Evolutionary conservation across 1,140 invertebrate species (phyloP).

Genomic region (Drosophila pseudoananassae): DNA sequence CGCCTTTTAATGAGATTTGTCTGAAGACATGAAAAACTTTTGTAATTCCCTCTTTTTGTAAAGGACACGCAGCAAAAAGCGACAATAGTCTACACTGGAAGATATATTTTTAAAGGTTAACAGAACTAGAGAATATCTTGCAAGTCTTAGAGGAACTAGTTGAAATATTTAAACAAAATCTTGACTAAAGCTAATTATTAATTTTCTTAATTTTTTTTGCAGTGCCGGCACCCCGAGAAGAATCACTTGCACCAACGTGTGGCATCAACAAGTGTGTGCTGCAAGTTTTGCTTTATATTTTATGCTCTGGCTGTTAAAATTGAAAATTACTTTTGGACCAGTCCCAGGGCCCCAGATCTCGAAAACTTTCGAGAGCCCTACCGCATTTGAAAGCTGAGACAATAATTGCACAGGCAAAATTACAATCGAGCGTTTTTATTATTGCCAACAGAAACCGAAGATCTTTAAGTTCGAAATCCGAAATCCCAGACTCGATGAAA

Average conservation of each 20-base stretch:
- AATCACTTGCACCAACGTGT: conserved; percentile 63
- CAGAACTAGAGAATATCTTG: not conserved
- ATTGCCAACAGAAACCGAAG: conserved; percentile 2
- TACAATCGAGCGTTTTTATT: conserved; percentile 79
- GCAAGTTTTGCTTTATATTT: conserved; percentile 65
- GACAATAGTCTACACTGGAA: conserved; percentile 32
- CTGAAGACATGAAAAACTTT: conserved; percentile 78
- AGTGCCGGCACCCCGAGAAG: conserved; percentile 3
- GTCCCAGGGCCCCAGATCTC: conserved; percentile 11
- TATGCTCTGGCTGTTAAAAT: conserved; percentile 77
- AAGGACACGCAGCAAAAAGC: conserved; percentile 71
- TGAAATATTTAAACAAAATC: too few relatives aligned
- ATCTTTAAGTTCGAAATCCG: conserved; percentile 28
- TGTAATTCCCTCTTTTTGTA: conserved; percentile 67
- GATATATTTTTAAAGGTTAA: not conserved
- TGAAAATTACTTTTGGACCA: conserved; percentile 75
- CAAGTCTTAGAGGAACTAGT: not conserved
- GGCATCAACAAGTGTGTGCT: conserved; percentile 65
- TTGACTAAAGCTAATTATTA: too few relatives aligned
- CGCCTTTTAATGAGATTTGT: conserved; percentile 82
- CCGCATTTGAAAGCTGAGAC: conserved; percentile 78
- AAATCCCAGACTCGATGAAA: conserved; percentile 50
- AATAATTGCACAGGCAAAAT: conserved; percentile 78
- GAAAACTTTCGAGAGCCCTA: conserved; percentile 34
- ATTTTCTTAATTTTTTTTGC: not conserved